Percentiles rank a stretch among this genome's conserved stretches.
Conservation (phyloP, 2,113 vertebrate genomes). For the Ciconia boyciana region DNA sequence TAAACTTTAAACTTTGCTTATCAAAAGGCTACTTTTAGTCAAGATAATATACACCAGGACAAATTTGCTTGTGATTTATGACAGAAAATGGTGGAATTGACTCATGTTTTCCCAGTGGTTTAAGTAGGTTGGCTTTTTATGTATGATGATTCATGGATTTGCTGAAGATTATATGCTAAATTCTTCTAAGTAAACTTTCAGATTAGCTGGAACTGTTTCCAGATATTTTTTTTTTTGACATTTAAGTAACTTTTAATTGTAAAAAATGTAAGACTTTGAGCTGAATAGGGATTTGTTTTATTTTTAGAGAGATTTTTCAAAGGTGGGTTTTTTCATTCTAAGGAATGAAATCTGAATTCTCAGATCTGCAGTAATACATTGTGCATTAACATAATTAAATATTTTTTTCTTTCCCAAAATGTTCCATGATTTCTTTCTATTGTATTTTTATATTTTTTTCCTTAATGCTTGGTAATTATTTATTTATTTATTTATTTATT, state of each 20-base stretch:
- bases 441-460: background rate
- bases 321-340: background rate
- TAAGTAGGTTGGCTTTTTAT: background rate
- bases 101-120: background rate
- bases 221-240: background rate
- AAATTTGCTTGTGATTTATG: background rate
- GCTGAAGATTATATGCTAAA: background rate
- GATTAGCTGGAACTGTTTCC: background rate
- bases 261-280: background rate
- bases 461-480: too few species aligned
- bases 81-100: background rate
- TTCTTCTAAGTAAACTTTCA: background rate
- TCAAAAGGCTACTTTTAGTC: background rate
- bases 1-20: background rate
- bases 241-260: background rate
- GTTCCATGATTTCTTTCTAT: background rate
- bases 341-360: background rate
- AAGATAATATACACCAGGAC: background rate
- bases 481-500: background rate
- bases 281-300: background rate
- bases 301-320: background rate
- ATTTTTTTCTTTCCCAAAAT: background rate
- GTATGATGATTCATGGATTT: background rate
- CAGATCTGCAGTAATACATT: background rate
- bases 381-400: background rate